Evolutionary conservation across 2,888 invertebrate species (phyloP), one percentile per base, ranked within the genome.

Genomic region (Carabus problematicus): DNA sequence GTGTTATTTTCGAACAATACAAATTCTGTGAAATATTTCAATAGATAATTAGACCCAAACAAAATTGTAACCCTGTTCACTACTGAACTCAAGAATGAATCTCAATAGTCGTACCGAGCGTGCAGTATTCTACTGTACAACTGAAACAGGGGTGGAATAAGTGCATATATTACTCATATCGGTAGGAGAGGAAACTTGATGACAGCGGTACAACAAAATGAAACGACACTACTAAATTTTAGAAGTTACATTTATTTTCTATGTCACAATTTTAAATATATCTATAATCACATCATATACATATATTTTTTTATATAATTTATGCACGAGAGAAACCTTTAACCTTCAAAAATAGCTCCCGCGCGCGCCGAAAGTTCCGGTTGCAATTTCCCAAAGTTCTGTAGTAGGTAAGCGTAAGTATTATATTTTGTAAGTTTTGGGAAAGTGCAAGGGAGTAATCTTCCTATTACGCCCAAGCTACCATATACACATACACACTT

Each of bases 241-340:
- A 67, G 59, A 67, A 67, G 67, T 67, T 66, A 67, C 67, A 67
- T 67, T 67, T 67, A 67, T 67, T 67, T 67, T 67, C 59, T 67
- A 67, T 67, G 59, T 67, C 67, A 67, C 67, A 67, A 60, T 60
- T 67, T 67, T 49, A 60, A 60, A 62, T 69, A 69, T 69, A 62
- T 62, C 68, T 69, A 69, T 69, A 55, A 62, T 69, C 68, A 67
- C 68, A 62, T 60, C 60, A 68, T 69, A 56, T 69, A 69, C 62
- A 62, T 69, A 43, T 58, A 66, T 66, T 64, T 64, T 43, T 66
- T 60, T 69, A 69, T n/a, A n/a, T n/a, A n/a, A n/a, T n/a, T 41
- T 62, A 62, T 69, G 68, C 68, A 69, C 55, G 43, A 61, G 42
- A 60, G 68, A 61, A 69, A 69, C 62, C 68, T 61, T 62, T n/a